These are phyloP conservation scores for Scomberomorus guttatus DNA, from an alignment of 2,797 vertebrate species.

Conservation along the genomic window DNA sequence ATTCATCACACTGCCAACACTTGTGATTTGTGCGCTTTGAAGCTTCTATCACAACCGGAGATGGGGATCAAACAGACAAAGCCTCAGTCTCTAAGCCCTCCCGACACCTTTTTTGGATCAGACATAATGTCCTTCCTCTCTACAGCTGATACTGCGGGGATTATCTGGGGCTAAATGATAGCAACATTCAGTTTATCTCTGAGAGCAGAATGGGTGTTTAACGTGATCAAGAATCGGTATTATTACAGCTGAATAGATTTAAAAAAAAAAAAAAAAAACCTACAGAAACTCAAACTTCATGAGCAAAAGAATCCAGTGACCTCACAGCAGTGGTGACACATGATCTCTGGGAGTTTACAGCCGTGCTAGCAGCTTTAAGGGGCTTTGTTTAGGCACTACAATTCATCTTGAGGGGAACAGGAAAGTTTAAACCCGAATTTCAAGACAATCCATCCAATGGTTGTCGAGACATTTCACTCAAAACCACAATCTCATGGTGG, in stretches of 20 bases:
- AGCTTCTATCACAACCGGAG: conserved; percentile 26
- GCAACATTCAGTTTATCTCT: background rate
- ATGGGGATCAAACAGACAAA: conserved; percentile 38
- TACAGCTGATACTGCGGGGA: conserved; percentile 9
- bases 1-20: conserved; percentile 27
- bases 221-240: background rate
- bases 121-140: conserved; percentile 12
- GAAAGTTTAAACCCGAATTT: background rate
- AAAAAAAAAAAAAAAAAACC: background rate
- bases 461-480: background rate
- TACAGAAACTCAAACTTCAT: background rate
- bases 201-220: background rate
- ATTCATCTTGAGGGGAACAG: background rate
- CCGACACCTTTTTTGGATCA: conserved; percentile 3
- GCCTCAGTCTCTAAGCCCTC: conserved; percentile 2
- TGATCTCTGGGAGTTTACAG: background rate
- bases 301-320: background rate
- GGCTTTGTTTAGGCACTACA: background rate
- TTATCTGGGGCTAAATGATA: conserved; percentile 4
- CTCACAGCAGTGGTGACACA: background rate
- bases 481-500: background rate
- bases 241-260: background rate
- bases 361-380: background rate
- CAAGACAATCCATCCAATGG: background rate
- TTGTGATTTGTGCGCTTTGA: conserved; percentile 3